Conservation (phyloP, 2,888 invertebrate genomes). For the Cepaea hortensis region DNA sequence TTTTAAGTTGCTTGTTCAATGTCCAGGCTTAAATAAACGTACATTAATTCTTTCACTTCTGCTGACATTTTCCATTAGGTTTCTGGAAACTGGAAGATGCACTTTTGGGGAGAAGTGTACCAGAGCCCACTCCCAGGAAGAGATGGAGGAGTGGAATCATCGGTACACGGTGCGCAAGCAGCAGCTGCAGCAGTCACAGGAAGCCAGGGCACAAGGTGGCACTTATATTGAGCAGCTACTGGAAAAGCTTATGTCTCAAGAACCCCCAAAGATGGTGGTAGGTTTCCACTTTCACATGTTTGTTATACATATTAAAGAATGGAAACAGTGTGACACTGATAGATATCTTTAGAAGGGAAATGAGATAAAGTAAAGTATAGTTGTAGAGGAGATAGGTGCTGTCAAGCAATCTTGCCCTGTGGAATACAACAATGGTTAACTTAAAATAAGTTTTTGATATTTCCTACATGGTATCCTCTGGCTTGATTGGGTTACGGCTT, state of each 20-base stretch:
- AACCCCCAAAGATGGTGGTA: constrained; percentile 81
- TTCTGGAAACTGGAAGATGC: constrained; percentile 77
- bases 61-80: constrained; percentile 51
- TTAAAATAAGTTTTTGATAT: too few relatives aligned
- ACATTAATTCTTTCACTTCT: background rate
- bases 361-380: too few relatives aligned
- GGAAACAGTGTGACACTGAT: too few relatives aligned
- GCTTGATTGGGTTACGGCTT: too few relatives aligned
- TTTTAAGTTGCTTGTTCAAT: too few relatives aligned
- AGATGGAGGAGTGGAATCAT: constrained; percentile 85
- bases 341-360: too few relatives aligned
- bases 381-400: too few relatives aligned
- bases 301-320: background rate
- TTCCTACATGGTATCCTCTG: too few relatives aligned
- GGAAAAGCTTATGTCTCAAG: constrained; percentile 78
- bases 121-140: constrained; percentile 85
- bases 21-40: too few relatives aligned
- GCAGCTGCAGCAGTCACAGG: constrained; percentile 79
- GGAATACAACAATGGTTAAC: too few relatives aligned
- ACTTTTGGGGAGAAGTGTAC: constrained; percentile 85
- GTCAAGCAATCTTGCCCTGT: too few relatives aligned
- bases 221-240: constrained; percentile 81
- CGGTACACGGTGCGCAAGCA: constrained; percentile 82
- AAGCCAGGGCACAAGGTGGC: constrained; percentile 83
- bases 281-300: constrained; percentile 45